Base-by-base conservation (phyloP, 1,140 invertebrate species). In the Zaprionus capensis region DNA sequence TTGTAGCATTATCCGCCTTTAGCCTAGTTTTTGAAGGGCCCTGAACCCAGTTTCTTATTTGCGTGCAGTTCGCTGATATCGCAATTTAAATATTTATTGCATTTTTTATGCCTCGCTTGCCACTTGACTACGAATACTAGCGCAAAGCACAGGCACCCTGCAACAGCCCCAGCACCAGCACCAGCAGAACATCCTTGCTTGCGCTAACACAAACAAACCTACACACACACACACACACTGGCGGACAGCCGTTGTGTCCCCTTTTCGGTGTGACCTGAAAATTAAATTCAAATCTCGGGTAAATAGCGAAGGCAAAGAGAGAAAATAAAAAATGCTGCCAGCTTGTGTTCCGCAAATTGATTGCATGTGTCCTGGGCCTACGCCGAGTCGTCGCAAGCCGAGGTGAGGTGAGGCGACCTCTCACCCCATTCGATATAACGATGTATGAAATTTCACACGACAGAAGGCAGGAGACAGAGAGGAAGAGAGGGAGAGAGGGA, bases 61-160 rank as follows among this genome's bases (percentile, higher is more conserved):
- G 84, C 83, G 84, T 87, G 84, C 81, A 76, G 68, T 75, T 80
- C 64, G 84, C 77, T 77, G 84, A 87, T 87, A 88, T 88, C 71
- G 84, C 80, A 81, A 87, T 87, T 87, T 87, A 84, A 87, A 87
- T 87, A 87, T 87, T 88, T 87, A 87, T 87, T 87, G 84, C 84
- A 87, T 88, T 88, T 88, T 87, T 87, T 83, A 71, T 84, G 82
- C 58, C 87, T 76, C 34, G 63, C 74, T 72, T 63, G 64, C 74
- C 84, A 88, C 84, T 88, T 80, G 80, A 72, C 74, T 77, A 66
- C 61, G 31, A 34, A 34, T 34, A 20, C 22, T 28, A 66, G 44
- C 56, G 62, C 49, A 64, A 53, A 58, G 31, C 38, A 57, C 22
- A 34, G 31, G 31, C 31, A 34, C 9, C 31, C 31, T 34, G 31